phyloP scores from a whole-genome alignment of 2,113 vertebrate genomes.

The Ifrita kowaldi region DNA sequence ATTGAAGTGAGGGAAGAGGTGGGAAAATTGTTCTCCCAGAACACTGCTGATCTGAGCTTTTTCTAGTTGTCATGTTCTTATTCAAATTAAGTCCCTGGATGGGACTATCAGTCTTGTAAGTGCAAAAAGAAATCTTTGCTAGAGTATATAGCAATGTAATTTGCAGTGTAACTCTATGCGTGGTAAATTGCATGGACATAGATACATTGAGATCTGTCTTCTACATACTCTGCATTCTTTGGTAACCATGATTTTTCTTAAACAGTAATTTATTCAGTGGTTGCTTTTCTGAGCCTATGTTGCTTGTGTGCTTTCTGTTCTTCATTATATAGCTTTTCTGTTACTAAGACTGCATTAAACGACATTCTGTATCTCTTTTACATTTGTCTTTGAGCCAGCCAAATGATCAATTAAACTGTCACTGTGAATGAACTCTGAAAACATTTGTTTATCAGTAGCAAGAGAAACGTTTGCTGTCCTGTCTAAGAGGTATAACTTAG shows the following conservation, averaged over 20 bases:
- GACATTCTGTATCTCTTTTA: background rate
- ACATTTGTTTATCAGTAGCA: background rate
- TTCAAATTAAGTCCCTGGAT: background rate
- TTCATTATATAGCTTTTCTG: background rate
- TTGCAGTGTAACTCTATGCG: background rate
- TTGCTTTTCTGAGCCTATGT: background rate
- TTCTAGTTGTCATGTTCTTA: background rate
- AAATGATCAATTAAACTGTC: background rate
- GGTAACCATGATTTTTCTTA: background rate
- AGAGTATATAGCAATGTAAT: background rate
- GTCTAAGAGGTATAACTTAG: background rate
- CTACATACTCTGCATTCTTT: background rate
- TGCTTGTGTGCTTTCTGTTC: background rate
- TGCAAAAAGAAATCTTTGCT: background rate
- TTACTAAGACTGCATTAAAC: background rate
- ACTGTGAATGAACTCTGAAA: constrained; percentile 2
- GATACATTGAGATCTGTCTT: background rate
- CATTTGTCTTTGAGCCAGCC: background rate
- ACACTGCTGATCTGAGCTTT: background rate
- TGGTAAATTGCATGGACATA: background rate
- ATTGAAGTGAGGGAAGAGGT: background rate
- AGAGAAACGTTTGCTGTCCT: background rate
- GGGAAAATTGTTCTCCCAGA: background rate
- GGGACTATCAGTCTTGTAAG: background rate
- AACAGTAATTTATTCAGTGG: background rate